A percentile compares a stretch with the other conserved stretches of the same genome.
Conservation (phyloP, 1,140 invertebrate species). For the Penaeus japonicus region DNA sequence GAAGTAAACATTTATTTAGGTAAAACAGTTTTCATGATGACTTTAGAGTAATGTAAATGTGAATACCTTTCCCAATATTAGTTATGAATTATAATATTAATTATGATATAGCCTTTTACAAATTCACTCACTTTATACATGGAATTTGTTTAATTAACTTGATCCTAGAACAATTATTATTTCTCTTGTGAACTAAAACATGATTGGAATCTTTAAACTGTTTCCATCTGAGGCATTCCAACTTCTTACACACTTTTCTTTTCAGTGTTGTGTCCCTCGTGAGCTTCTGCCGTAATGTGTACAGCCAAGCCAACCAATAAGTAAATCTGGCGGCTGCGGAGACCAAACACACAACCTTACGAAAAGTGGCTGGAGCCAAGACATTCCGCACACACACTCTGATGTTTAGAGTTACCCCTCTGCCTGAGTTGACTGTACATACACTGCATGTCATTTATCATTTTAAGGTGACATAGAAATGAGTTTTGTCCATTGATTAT, state of each 20-base stretch:
- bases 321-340: neutral
- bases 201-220: too few relatives aligned
- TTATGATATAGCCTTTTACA: too few relatives aligned
- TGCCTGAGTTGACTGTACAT: conserved; percentile 15
- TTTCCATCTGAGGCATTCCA: neutral
- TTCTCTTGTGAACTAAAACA: too few relatives aligned
- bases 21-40: too few relatives aligned
- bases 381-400: conserved; percentile 31
- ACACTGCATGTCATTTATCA: conserved; percentile 14
- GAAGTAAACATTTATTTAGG: too few relatives aligned
- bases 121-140: too few relatives aligned
- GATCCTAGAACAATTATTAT: too few relatives aligned
- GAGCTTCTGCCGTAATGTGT: conserved; percentile 18
- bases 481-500: neutral
- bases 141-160: too few relatives aligned
- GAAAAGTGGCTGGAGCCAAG: neutral
- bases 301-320: neutral
- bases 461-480: neutral
- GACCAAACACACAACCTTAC: too few relatives aligned
- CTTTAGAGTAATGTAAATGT: too few relatives aligned
- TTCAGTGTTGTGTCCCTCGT: conserved; percentile 53
- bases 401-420: neutral
- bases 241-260: neutral
- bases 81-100: too few relatives aligned
- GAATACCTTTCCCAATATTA: too few relatives aligned